Evolutionary conservation across 1,140 invertebrate genomes (phyloP).

Genomic region (Sycophila sp.): DNA sequence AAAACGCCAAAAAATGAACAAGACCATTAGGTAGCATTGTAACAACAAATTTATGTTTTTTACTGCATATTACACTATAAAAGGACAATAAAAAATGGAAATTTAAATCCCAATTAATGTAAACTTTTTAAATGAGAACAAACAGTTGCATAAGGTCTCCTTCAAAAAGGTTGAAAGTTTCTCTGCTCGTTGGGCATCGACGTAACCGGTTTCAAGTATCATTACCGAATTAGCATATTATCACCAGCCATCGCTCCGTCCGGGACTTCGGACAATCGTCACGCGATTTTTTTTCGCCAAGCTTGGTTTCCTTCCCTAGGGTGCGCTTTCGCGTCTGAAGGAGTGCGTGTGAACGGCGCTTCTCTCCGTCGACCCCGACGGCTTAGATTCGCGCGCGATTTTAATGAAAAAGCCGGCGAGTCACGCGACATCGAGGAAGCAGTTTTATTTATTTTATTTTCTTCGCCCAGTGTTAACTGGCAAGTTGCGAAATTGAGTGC

Average conservation of each 20-base stretch:
- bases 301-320: constrained; percentile 2
- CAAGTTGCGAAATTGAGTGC: not conserved
- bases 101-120: too few relatives aligned
- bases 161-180: too few relatives aligned
- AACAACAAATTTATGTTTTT: too few relatives aligned
- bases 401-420: constrained; percentile 24
- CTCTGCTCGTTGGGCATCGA: too few relatives aligned
- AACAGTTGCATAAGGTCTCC: too few relatives aligned
- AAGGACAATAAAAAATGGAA: too few relatives aligned
- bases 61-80: too few relatives aligned
- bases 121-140: too few relatives aligned
- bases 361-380: not conserved
- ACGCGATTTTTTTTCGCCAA: not conserved
- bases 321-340: not conserved
- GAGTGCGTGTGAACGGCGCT: not conserved
- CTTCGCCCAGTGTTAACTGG: not conserved
- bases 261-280: not conserved
- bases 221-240: constrained; percentile 68
- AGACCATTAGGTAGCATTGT: too few relatives aligned
- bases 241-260: constrained; percentile 45
- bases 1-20: too few relatives aligned
- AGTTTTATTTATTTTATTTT: constrained; percentile 1
- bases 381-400: not conserved
- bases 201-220: constrained; percentile 45
- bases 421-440: not conserved